A percentile compares a stretch with the other conserved stretches of the same genome.
phyloP scores from a whole-genome alignment of 2,888 invertebrate genomes.

The Gortyna flavago region DNA sequence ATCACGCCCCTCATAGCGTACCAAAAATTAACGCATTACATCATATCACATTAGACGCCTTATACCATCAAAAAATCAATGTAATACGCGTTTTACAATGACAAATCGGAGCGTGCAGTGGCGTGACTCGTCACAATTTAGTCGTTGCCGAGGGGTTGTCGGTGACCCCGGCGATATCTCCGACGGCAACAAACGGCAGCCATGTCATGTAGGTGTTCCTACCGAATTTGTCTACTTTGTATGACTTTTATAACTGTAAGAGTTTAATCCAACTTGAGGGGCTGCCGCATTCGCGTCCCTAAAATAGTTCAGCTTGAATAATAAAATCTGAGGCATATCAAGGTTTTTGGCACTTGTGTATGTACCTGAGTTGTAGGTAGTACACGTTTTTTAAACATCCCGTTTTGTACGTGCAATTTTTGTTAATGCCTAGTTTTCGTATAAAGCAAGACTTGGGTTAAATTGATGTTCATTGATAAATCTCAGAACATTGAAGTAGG shows the following conservation, averaged over 20 bases:
- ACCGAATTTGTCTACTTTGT: slow-evolving; percentile 55
- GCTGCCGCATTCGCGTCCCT: slow-evolving; percentile 38
- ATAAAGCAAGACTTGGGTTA: neutral
- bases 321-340: slow-evolving; percentile 43
- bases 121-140: slow-evolving; percentile 79
- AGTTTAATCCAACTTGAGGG: slow-evolving; percentile 43
- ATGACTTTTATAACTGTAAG: slow-evolving; percentile 48
- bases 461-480: neutral
- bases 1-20: neutral
- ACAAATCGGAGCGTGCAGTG: slow-evolving; percentile 61
- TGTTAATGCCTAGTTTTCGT: slow-evolving; percentile 2
- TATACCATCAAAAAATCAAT: slow-evolving; percentile 51
- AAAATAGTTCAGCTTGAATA: slow-evolving; percentile 46
- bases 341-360: slow-evolving; percentile 41
- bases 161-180: slow-evolving; percentile 84
- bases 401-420: slow-evolving; percentile 16
- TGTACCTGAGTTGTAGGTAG: slow-evolving; percentile 6
- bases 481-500: neutral
- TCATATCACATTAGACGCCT: slow-evolving; percentile 6
- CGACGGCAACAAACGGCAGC: slow-evolving; percentile 70
- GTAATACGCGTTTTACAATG: slow-evolving; percentile 43
- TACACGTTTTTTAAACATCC: slow-evolving; percentile 12
- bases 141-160: slow-evolving; percentile 68
- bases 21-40: slow-evolving; percentile 21
- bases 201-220: slow-evolving; percentile 69